A percentile compares a stretch with the other conserved stretches of the same genome.
Conservation (phyloP, 2,888 invertebrate genomes). For the Rhodophaea formosa region DNA sequence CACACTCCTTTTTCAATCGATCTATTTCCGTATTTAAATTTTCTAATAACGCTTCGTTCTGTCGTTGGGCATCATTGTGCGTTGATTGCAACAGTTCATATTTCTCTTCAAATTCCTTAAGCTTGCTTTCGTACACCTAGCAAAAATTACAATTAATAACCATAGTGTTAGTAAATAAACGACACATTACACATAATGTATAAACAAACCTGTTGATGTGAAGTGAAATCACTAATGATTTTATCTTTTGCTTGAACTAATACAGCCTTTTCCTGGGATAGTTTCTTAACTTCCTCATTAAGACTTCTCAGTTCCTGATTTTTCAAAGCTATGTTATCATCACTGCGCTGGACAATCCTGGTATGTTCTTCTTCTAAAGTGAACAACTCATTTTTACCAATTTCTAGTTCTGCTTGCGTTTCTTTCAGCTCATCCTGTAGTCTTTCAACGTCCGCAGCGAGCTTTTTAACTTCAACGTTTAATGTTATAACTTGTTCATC, state of each 20-base stretch:
- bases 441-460: conserved; percentile 45
- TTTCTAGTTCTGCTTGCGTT: conserved; percentile 61
- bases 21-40: conserved; percentile 27
- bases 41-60: conserved; percentile 39
- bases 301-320: conserved; percentile 55
- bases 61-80: conserved; percentile 35
- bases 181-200: conserved; percentile 34
- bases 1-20: conserved; percentile 40
- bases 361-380: conserved; percentile 57
- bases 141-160: conserved; percentile 36
- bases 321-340: conserved; percentile 49
- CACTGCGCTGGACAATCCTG: conserved; percentile 42
- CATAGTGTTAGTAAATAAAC: conserved; percentile 33
- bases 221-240: conserved; percentile 35
- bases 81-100: conserved; percentile 36
- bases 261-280: conserved; percentile 37
- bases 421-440: conserved; percentile 60
- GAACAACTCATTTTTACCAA: conserved; percentile 56
- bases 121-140: conserved; percentile 53
- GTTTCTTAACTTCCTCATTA: conserved; percentile 44
- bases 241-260: conserved; percentile 42
- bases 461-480: conserved; percentile 62
- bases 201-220: conserved; percentile 64
- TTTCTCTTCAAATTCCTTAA: conserved; percentile 41
- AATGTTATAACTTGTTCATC: conserved; percentile 55